Conservation (phyloP, 2,113 vertebrate species). For the Mesitornis unicolor region DNA sequence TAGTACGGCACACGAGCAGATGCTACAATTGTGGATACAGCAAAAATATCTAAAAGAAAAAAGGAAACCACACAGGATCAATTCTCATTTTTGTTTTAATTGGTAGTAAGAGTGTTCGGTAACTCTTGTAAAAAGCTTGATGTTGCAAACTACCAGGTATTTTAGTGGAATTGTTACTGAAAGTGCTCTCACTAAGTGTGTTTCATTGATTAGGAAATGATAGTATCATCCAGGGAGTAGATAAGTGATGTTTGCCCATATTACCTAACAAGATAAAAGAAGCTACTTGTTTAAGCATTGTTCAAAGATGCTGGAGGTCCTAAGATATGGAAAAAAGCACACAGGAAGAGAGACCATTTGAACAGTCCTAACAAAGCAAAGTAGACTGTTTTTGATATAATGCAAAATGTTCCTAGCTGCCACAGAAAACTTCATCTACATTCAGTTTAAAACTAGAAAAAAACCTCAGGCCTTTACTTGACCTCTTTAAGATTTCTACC, state of each 20-base stretch:
- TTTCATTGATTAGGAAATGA: slow-evolving; percentile 35
- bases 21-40: not conserved
- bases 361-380: not conserved
- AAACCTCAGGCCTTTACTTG: not conserved
- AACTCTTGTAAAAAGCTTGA: not conserved
- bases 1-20: not conserved
- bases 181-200: not conserved
- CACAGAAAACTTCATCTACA: not conserved
- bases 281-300: not conserved
- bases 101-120: not conserved
- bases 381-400: not conserved
- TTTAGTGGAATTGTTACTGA: not conserved
- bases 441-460: not conserved
- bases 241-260: not conserved
- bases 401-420: not conserved
- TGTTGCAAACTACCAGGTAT: not conserved
- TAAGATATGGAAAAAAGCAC: not conserved
- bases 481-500: not conserved
- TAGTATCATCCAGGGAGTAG: not conserved
- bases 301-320: not conserved
- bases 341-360: not conserved
- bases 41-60: not conserved
- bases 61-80: not conserved
- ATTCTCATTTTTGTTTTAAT: not conserved
- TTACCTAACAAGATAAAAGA: not conserved